A percentile compares a stretch with the other conserved stretches of the same genome.
Conservation (phyloP, 2,888 invertebrate species). For the Cremastinae sp. region DNA sequence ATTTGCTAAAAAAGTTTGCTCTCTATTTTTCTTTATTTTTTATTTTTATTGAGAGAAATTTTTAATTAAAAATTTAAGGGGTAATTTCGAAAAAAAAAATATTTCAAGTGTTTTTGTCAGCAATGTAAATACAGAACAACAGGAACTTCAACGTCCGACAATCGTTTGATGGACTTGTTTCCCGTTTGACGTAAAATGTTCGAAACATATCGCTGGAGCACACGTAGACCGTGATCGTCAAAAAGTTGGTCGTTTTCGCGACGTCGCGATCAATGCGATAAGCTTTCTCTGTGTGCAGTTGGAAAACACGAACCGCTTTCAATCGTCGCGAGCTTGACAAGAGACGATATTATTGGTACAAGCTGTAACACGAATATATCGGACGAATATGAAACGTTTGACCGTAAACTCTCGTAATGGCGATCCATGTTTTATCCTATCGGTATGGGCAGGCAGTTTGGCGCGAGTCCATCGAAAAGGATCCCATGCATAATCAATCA, state of each 20-base stretch:
- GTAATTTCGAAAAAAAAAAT: no score
- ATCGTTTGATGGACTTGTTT: background rate
- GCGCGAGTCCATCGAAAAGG: slow-evolving; percentile 49
- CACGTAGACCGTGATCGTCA: background rate
- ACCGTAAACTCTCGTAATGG: slow-evolving; percentile 45
- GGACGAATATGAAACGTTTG: slow-evolving; percentile 25
- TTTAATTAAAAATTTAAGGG: no score
- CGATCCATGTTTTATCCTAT: slow-evolving; percentile 15
- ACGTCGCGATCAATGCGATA: slow-evolving; percentile 27
- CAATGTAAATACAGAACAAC: no score
- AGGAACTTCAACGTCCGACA: no score
- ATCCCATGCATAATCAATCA: slow-evolving; percentile 60
- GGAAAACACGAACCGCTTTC: background rate
- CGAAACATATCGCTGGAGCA: background rate
- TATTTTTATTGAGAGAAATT: no score
- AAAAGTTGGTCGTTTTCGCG: slow-evolving; percentile 24
- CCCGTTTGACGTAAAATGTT: background rate
- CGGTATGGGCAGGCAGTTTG: slow-evolving; percentile 51
- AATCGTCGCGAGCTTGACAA: slow-evolving; percentile 27
- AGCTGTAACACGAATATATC: slow-evolving; percentile 28
- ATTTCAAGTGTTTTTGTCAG: no score
- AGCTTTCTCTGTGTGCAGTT: background rate
- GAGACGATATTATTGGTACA: slow-evolving; percentile 46
- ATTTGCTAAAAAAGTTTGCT: no score
- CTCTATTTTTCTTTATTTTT: no score